These are phyloP conservation scores for Pissodes strobi DNA, from an alignment of 1,140 invertebrate genomes.

Conservation along the genomic window DNA sequence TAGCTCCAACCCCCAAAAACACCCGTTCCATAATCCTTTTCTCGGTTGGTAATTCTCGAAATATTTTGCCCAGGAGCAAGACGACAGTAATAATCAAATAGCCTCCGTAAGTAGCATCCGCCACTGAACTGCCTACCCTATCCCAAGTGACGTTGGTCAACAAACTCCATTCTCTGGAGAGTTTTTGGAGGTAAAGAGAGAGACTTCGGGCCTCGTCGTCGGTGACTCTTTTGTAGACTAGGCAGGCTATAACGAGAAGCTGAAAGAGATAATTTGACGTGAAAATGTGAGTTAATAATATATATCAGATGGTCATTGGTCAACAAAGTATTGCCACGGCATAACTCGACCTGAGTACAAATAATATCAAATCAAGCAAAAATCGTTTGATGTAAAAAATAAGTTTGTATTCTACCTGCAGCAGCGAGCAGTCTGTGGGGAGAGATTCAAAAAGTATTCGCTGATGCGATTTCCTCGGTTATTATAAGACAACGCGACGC, in stretches of 20 bases:
- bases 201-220: constrained; percentile 71
- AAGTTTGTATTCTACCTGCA: too few relatives aligned
- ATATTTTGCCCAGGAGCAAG: constrained; percentile 66
- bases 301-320: too few relatives aligned
- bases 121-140: constrained; percentile 63
- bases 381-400: too few relatives aligned
- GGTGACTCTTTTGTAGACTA: constrained; percentile 70
- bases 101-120: constrained; percentile 69
- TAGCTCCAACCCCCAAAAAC: constrained; percentile 67
- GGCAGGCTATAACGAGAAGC: constrained; percentile 68
- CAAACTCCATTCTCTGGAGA: constrained; percentile 75
- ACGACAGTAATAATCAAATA: constrained; percentile 73
- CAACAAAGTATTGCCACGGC: too few relatives aligned
- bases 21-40: constrained; percentile 69
- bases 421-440: too few relatives aligned
- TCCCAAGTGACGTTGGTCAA: constrained; percentile 74
- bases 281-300: too few relatives aligned
- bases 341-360: too few relatives aligned
- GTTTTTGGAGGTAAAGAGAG: constrained; percentile 68
- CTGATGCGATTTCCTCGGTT: too few relatives aligned
- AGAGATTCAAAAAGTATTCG: too few relatives aligned
- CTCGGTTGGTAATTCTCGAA: constrained; percentile 67
- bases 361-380: too few relatives aligned
- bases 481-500: too few relatives aligned
- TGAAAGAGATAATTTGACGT: too few relatives aligned